Conservation (phyloP, 2,888 invertebrate genomes). For the Amphipyra berbera region DNA sequence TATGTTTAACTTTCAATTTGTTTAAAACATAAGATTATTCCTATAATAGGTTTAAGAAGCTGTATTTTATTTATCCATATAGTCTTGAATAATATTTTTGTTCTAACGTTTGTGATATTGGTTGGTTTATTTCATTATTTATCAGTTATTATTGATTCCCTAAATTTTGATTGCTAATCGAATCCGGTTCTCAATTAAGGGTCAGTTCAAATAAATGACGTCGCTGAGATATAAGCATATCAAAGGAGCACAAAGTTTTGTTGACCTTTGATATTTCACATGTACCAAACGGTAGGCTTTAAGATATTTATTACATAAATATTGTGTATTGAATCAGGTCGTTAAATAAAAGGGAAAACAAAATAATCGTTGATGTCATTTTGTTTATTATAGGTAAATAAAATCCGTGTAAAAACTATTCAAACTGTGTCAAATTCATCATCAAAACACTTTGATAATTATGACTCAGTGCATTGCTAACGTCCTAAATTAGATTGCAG, state of each 20-base stretch:
- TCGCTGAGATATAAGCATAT: conserved; percentile 15
- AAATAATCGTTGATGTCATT: neutral
- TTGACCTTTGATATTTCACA: conserved; percentile 36
- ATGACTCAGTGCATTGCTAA: too few relatives aligned
- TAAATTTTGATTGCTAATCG: conserved; percentile 12
- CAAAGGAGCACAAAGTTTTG: conserved; percentile 18
- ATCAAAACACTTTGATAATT: too few relatives aligned
- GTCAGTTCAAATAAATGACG: conserved; percentile 9
- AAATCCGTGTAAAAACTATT: too few relatives aligned
- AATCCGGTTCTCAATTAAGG: conserved; percentile 33
- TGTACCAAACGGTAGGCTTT: neutral
- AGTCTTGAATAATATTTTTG: too few relatives aligned
- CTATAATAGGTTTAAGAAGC: too few relatives aligned
- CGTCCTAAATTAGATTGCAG: too few relatives aligned
- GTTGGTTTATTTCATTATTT: neutral
- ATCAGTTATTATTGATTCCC: conserved; percentile 23
- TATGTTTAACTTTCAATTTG: too few relatives aligned
- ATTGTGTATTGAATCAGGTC: neutral
- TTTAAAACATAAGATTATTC: too few relatives aligned
- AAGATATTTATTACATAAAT: neutral
- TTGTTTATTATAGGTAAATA: too few relatives aligned
- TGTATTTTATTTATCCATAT: too few relatives aligned
- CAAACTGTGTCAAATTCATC: too few relatives aligned
- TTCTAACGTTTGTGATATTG: too few relatives aligned
- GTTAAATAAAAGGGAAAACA: neutral